Percentiles rank a stretch among this genome's conserved stretches.
phyloP scores from a whole-genome alignment of 2,797 vertebrate genomes.

The Dendrocincla fuliginosa region DNA sequence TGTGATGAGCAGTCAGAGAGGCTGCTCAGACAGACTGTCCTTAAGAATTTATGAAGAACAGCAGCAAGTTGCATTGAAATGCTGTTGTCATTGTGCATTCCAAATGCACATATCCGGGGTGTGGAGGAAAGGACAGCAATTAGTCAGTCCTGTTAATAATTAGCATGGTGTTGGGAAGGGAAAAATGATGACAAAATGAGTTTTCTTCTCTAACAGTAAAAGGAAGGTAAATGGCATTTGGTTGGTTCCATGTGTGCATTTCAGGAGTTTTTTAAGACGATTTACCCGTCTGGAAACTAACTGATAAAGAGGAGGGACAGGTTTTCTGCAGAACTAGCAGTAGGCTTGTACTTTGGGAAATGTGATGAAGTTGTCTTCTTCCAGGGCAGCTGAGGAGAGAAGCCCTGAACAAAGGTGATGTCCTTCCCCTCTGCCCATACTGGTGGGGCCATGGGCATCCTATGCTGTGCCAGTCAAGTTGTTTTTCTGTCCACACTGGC shows the following conservation, averaged over 20 bases:
- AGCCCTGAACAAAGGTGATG: background rate
- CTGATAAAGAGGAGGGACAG: background rate
- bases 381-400: background rate
- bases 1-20: background rate
- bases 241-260: background rate
- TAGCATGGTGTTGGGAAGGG: background rate
- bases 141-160: background rate
- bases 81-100: background rate
- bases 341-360: background rate
- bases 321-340: background rate
- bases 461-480: background rate
- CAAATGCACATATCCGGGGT: background rate
- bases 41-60: background rate
- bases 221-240: background rate
- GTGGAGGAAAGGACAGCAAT: background rate
- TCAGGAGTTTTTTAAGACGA: background rate
- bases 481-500: fast-evolving
- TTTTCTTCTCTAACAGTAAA: background rate
- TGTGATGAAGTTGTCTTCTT: fast-evolving
- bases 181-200: background rate
- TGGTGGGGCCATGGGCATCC: background rate
- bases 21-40: background rate
- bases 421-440: background rate
- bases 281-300: background rate
- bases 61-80: background rate